Base-by-base conservation (phyloP, 1,140 invertebrate genomes). In the Drosophila tsacasi region DNA sequence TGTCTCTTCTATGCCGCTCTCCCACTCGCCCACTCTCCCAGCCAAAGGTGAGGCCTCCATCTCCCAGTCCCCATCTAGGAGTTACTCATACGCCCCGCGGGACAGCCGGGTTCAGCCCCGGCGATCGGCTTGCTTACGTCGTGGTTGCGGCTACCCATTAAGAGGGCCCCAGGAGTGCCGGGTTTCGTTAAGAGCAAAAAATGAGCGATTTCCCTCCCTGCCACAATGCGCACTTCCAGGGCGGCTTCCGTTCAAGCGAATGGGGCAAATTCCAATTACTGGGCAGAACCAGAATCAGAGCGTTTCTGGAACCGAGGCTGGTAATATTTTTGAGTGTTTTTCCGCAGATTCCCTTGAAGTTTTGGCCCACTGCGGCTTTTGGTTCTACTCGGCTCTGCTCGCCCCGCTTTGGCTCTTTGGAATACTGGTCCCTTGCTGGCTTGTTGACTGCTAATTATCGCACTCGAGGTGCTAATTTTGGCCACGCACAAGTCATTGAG, bases 391-490 rank as follows among this genome's bases (percentile, higher is more conserved):
- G 6, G 42, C 21, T 47, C 46, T 25, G 25, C n/a, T 9, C 25
- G 3, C 6, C 13, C 42, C 12, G n/a, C n/a, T 19, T 12, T 0
- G 3, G 17, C 27, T 13, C 10, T 7, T 21, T 17, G 52, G 32
- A 55, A 55, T 37, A 55, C 52, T 39, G 52, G 52, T 23, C 21
- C 25, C 52, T 37, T 35, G 27, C 46, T 21, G 42, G 21, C 42
- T 52, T 57, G 49, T 44, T 65, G 62, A 65, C 58, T 74, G 71
- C 37, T 76, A 83, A 79, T 83, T 83, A 76, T 83, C 81, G 37
- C 81, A 83, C 81, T 42, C 62, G n/a, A 79, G 64, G 81, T 83
- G 81, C 49, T 74, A 83, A 82, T 47, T 63, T 10, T 40, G 42
- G 42, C 42, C 66, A 72, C 66, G 69, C 69, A 71, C 23, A 69